A percentile compares a stretch with the other conserved stretches of the same genome.
These are phyloP conservation scores for Sericinus montela DNA, from an alignment of 2,888 invertebrate species.

Conservation along the genomic window DNA sequence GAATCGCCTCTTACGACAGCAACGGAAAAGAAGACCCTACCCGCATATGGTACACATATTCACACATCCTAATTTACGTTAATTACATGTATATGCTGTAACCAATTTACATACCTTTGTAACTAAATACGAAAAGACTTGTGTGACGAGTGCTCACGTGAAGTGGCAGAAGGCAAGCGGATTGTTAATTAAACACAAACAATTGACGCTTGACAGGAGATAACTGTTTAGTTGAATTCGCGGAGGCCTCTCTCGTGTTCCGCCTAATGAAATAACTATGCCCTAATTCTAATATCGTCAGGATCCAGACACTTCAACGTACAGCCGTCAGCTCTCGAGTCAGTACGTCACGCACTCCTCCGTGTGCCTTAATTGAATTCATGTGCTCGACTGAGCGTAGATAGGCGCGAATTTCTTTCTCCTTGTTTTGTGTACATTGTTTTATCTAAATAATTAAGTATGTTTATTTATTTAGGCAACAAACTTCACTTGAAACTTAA, in stretches of 20 bases:
- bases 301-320: background rate
- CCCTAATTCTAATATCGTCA: constrained; percentile 3
- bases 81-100: constrained; percentile 4
- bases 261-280: constrained; percentile 10
- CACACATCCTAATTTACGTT: no score
- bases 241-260: constrained; percentile 5
- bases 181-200: constrained; percentile 10
- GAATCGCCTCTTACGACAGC: no score
- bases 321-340: constrained; percentile 4
- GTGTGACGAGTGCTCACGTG: background rate
- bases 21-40: no score
- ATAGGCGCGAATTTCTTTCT: background rate
- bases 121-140: background rate
- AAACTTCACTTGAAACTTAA: no score
- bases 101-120: constrained; percentile 1
- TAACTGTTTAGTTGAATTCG: constrained; percentile 5
- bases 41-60: no score
- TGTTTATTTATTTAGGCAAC: no score
- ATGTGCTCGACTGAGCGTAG: constrained; percentile 2
- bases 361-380: constrained; percentile 15
- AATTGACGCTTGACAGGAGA: background rate
- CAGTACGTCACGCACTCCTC: background rate
- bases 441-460: background rate
- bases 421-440: background rate
- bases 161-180: background rate